Percentiles rank a stretch among this genome's conserved stretches.
Conservation (phyloP, 2,797 vertebrate genomes). For the Saxicola maurus region DNA sequence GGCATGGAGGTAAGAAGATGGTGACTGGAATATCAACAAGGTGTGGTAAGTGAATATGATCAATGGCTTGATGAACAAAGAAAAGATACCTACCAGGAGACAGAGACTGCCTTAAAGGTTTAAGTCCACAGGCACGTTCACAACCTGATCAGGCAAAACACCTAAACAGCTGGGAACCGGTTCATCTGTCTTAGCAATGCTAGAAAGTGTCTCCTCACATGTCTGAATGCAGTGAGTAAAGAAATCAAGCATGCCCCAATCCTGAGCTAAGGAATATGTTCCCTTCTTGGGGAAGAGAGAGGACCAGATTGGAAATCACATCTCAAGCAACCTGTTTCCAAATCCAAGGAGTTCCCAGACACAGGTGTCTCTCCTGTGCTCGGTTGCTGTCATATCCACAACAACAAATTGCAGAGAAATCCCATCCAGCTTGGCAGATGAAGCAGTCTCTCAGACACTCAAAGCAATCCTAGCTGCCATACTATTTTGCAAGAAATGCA, state of each 20-base stretch:
- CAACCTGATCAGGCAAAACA: neutral
- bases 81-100: neutral
- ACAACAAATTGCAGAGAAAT: neutral
- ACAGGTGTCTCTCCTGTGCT: neutral
- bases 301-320: neutral
- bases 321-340: neutral
- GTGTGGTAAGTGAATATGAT: neutral
- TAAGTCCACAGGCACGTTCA: rapidly evolving
- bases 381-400: neutral
- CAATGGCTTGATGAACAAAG: neutral
- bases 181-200: neutral
- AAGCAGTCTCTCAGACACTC: neutral
- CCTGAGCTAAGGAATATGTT: neutral
- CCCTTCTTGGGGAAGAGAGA: neutral
- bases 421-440: neutral
- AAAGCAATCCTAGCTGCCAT: neutral
- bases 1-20: neutral
- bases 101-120: neutral
- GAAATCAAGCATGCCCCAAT: neutral
- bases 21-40: neutral
- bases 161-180: neutral
- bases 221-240: neutral
- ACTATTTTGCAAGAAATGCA: neutral
- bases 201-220: neutral
- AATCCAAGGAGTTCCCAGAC: neutral